phyloP scores from a whole-genome alignment of 2,888 invertebrate species.

The Strigamia transsilvanica region DNA sequence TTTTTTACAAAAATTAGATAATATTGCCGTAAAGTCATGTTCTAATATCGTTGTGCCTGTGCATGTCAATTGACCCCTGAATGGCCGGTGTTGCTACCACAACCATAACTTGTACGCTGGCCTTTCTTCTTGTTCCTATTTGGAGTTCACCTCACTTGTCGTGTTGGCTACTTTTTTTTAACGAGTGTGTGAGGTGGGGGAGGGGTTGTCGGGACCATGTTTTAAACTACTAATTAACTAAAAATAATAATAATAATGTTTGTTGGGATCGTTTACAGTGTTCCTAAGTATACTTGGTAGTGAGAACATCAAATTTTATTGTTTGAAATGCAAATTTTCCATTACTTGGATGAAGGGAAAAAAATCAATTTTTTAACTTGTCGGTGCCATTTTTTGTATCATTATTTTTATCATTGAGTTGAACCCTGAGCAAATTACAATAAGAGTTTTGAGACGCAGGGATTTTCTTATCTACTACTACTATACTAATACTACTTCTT shows the following conservation, averaged over 20 bases:
- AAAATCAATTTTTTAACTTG: neutral
- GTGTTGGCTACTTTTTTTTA: conserved; percentile 26
- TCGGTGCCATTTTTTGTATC: conserved; percentile 19
- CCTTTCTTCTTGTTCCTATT: conserved; percentile 53
- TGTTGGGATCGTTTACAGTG: conserved; percentile 20
- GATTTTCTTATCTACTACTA: conserved; percentile 15
- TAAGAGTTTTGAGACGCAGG: conserved; percentile 15
- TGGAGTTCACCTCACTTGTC: conserved; percentile 50
- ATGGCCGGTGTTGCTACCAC: conserved; percentile 54
- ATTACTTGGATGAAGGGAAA: neutral
- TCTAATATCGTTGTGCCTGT: conserved; percentile 20
- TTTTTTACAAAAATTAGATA: neutral
- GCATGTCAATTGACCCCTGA: conserved; percentile 53
- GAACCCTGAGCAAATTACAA: conserved; percentile 10
- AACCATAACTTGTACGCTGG: conserved; percentile 52
- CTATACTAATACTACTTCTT: conserved; percentile 18
- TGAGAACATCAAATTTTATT: conserved; percentile 20
- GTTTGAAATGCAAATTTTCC: conserved; percentile 14
- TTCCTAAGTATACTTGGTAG: conserved; percentile 20
- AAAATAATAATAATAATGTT: neutral
- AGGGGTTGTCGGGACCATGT: conserved; percentile 20
- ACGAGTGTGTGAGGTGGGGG: conserved; percentile 20
- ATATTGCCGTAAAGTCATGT: conserved; percentile 1
- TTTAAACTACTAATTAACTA: conserved; percentile 14
- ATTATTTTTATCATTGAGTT: conserved; percentile 14